A percentile compares a stretch with the other conserved stretches of the same genome.
These are phyloP conservation scores for Pollenia griseotomentosa DNA, from an alignment of 2,888 invertebrate species.

Conservation along the genomic window DNA sequence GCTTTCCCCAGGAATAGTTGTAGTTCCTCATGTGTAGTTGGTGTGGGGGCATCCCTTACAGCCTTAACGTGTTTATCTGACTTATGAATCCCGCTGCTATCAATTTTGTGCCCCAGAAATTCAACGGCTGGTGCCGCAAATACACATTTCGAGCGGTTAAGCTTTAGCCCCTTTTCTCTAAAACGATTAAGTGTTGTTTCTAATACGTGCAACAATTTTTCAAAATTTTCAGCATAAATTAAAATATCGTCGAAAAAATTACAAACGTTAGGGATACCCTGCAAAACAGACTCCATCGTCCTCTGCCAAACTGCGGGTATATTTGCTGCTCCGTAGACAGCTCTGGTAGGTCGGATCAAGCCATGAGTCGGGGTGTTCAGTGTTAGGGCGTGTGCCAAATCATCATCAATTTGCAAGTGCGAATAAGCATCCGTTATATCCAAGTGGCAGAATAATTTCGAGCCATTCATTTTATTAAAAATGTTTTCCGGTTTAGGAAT, in stretches of 20 bases:
- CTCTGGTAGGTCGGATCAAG: slow-evolving; percentile 37
- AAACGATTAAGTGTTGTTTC: neutral
- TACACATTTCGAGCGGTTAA: slow-evolving; percentile 35
- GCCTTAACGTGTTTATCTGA: no score
- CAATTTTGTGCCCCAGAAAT: slow-evolving; percentile 46
- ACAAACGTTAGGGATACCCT: slow-evolving; percentile 35
- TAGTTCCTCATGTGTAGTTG: neutral
- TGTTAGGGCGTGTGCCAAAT: slow-evolving; percentile 34
- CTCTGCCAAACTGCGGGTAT: slow-evolving; percentile 48
- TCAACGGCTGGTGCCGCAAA: slow-evolving; percentile 39
- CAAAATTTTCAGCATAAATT: slow-evolving; percentile 20
- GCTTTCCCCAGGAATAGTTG: no score
- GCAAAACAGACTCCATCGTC: slow-evolving; percentile 45
- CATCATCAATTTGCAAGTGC: slow-evolving; percentile 26
- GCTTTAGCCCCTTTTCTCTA: neutral
- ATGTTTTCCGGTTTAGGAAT: no score
- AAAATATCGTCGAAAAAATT: slow-evolving; percentile 44
- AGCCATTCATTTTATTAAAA: slow-evolving; percentile 35
- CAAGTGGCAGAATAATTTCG: slow-evolving; percentile 36
- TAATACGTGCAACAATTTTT: neutral
- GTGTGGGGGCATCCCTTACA: slow-evolving; percentile 4
- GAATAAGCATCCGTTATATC: slow-evolving; percentile 51
- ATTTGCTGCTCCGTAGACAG: slow-evolving; percentile 37
- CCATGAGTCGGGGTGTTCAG: slow-evolving; percentile 44
- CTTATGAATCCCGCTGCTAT: slow-evolving; percentile 21